These are phyloP conservation scores for Vulpes ferrilata DNA, from an alignment of 2,113 vertebrate genomes.

Conservation along the genomic window DNA sequence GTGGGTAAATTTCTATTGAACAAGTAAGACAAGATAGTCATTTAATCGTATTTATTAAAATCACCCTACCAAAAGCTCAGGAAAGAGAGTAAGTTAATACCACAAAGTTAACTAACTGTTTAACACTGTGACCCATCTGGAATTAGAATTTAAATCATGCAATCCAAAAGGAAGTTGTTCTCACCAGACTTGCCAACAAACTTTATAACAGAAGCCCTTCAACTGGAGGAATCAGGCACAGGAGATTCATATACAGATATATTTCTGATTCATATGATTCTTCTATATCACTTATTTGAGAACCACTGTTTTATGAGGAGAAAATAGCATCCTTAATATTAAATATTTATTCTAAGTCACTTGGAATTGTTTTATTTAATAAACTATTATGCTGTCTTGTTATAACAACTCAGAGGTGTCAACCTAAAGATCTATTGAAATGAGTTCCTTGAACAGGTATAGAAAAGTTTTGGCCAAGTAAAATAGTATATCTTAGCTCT, in stretches of 20 bases:
- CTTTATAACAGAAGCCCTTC: neutral
- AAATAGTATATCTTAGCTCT: neutral
- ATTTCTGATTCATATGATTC: neutral
- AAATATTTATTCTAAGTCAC: neutral
- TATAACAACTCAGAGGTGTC: neutral
- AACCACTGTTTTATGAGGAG: neutral
- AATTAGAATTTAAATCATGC: neutral
- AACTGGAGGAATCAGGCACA: neutral
- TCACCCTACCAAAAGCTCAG: neutral
- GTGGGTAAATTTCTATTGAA: neutral
- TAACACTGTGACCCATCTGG: neutral
- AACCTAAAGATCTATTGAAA: neutral
- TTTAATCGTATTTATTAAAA: neutral
- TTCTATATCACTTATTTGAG: neutral
- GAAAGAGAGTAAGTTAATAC: neutral
- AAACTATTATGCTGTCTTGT: neutral
- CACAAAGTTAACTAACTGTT: neutral
- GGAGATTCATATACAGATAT: neutral
- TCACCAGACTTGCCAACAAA: neutral
- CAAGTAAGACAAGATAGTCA: neutral
- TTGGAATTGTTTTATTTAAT: neutral
- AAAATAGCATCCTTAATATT: neutral
- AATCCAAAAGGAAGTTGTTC: neutral
- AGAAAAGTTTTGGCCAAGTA: neutral
- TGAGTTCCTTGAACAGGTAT: neutral